phyloP scores from a whole-genome alignment of 1,140 invertebrate species.

The Philopotamus ludificatus region DNA sequence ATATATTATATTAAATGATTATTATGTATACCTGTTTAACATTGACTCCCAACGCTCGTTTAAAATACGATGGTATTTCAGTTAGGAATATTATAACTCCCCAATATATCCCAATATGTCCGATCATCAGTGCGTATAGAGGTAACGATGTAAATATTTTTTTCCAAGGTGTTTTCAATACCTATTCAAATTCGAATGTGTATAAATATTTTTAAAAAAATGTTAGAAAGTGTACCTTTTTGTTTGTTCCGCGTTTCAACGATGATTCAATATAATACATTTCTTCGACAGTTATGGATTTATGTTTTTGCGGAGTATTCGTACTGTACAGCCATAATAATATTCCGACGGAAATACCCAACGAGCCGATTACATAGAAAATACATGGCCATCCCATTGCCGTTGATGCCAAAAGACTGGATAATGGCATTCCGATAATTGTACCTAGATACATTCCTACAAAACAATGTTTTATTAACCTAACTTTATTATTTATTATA shows the following conservation, averaged over 20 bases:
- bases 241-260: slow-evolving; percentile 16
- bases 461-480: slow-evolving; percentile 16
- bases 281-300: slow-evolving; percentile 57
- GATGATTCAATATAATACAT: slow-evolving; percentile 56
- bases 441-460: slow-evolving; percentile 64
- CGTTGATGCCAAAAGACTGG: slow-evolving; percentile 60
- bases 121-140: slow-evolving; percentile 60
- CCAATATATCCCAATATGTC: slow-evolving; percentile 66
- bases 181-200: slow-evolving; percentile 20
- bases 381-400: slow-evolving; percentile 66
- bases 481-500: too few relatives aligned
- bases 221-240: slow-evolving; percentile 8
- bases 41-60: slow-evolving; percentile 60
- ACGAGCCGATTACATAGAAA: slow-evolving; percentile 68
- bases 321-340: slow-evolving; percentile 59
- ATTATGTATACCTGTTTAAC: slow-evolving; percentile 57
- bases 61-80: slow-evolving; percentile 64
- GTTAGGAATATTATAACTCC: slow-evolving; percentile 65
- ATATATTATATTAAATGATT: background rate
- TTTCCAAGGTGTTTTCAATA: slow-evolving; percentile 46
- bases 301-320: slow-evolving; percentile 60
- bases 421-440: slow-evolving; percentile 64
- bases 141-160: slow-evolving; percentile 45
- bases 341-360: slow-evolving; percentile 59
- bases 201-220: background rate